Percentiles rank a stretch among this genome's conserved stretches.
These are phyloP conservation scores for Acanthurus lineatus DNA, from an alignment of 2,797 vertebrate genomes.

Conservation along the genomic window DNA sequence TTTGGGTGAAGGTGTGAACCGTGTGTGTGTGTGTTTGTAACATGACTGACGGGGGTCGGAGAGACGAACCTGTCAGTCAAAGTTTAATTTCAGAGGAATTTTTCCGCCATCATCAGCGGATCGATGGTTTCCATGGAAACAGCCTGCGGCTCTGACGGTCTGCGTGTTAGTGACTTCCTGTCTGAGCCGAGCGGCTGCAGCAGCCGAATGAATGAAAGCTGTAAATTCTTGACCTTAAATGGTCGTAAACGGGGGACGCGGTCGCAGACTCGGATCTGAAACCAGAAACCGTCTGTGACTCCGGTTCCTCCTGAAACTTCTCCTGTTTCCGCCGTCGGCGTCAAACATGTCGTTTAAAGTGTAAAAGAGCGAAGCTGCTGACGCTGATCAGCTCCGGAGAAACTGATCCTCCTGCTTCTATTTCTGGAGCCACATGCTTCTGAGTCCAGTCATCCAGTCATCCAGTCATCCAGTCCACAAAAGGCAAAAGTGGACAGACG, in stretches of 20 bases:
- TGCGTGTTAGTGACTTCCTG: not conserved
- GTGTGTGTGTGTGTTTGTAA: too few species aligned
- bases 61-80: too few species aligned
- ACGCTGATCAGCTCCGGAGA: conserved; percentile 72
- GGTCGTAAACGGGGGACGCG: not conserved
- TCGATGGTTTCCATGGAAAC: not conserved
- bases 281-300: not conserved
- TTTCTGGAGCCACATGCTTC: conserved; percentile 94
- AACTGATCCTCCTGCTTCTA: conserved; percentile 93
- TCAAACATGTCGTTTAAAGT: not conserved
- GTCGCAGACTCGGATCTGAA: not conserved
- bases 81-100: too few species aligned
- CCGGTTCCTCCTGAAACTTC: too few species aligned
- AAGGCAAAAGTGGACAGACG: conserved; percentile 91
- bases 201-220: conserved; percentile 5
- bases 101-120: not conserved
- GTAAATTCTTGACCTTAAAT: conserved; percentile 34
- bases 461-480: conserved; percentile 90
- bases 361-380: conserved; percentile 21
- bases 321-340: too few species aligned
- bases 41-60: too few species aligned
- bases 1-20: too few species aligned
- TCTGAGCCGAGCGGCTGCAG: not conserved
- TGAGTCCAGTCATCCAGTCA: conserved; percentile 95
- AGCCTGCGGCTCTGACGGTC: not conserved